Conservation (phyloP, 2,797 vertebrate species). For the Salarias fasciatus region DNA sequence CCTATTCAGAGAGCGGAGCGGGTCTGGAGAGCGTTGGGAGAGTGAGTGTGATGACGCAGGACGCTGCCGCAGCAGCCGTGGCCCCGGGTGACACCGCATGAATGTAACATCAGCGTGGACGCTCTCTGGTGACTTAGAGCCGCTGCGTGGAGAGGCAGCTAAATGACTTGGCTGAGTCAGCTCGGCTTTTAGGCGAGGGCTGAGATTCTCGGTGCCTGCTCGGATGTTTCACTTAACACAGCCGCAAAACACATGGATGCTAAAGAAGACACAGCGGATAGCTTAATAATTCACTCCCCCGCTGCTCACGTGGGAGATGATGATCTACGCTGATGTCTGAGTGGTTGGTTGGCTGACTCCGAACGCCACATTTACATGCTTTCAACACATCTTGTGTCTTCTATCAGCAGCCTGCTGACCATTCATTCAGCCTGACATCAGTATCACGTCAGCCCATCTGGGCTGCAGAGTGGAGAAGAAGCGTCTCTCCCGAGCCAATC, state of each 20-base stretch:
- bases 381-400: too few species aligned
- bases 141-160: conserved; percentile 15
- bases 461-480: not conserved
- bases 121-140: conserved; percentile 25
- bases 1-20: conserved; percentile 14
- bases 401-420: not conserved
- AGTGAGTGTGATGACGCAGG: conserved; percentile 48
- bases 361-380: not conserved
- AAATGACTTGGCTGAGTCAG: conserved; percentile 36
- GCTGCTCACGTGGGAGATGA: not conserved
- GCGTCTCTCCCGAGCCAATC: not conserved
- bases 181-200: conserved; percentile 5
- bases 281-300: not conserved
- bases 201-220: not conserved
- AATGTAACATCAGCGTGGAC: conserved; percentile 40
- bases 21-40: conserved; percentile 23
- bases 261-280: not conserved
- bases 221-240: not conserved
- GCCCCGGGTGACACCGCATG: conserved; percentile 29
- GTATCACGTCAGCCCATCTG: not conserved
- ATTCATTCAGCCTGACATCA: not conserved
- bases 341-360: not conserved
- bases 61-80: not conserved
- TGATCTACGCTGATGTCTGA: not conserved
- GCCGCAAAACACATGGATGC: not conserved